phyloP scores from a whole-genome alignment of 2,113 vertebrate genomes.

The Helogale parvula region DNA sequence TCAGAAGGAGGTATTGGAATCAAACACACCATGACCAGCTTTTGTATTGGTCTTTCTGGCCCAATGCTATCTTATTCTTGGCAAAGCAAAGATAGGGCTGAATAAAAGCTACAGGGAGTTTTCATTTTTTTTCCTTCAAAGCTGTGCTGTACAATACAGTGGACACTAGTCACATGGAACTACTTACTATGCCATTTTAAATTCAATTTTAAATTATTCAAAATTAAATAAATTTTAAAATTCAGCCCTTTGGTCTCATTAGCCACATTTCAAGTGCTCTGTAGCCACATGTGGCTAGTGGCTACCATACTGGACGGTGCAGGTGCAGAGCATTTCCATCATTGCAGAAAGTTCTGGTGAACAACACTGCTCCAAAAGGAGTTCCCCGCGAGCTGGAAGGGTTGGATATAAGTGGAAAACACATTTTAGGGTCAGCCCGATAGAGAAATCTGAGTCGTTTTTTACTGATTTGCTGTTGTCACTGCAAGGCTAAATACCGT shows the following conservation, averaged over 20 bases:
- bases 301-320: neutral
- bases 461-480: neutral
- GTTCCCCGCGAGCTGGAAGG: neutral
- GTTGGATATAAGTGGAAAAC: neutral
- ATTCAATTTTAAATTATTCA: neutral
- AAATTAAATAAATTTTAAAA: neutral
- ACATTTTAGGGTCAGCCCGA: neutral
- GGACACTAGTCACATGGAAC: neutral
- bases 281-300: neutral
- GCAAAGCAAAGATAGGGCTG: neutral
- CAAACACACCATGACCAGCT: neutral
- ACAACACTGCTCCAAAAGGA: neutral
- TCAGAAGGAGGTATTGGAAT: neutral
- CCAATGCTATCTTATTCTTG: neutral
- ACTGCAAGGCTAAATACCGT: neutral
- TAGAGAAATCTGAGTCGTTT: neutral
- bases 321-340: neutral
- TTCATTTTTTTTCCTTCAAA: neutral
- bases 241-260: neutral
- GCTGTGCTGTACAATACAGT: neutral
- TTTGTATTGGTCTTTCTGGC: neutral
- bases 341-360: neutral
- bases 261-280: neutral
- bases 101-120: neutral
- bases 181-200: neutral